Conservation (phyloP, 1,140 invertebrate species). For the Trachelipus rathkii region DNA sequence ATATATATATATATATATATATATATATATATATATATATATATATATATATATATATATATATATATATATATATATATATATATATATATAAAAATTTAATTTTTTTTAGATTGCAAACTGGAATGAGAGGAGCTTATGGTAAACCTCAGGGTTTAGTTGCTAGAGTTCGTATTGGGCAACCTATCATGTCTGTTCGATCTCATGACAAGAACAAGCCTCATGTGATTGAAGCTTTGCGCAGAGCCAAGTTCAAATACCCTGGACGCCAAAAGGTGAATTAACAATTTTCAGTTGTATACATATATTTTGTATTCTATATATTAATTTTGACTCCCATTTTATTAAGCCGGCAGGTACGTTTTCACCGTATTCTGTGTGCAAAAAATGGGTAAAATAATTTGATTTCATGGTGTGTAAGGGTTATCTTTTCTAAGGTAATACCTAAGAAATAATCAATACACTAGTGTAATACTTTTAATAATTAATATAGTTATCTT, state of each 20-base stretch:
- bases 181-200: conserved; percentile 96
- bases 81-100: conserved; percentile 18
- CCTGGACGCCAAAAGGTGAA: conserved; percentile 93
- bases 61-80: conserved; percentile 18
- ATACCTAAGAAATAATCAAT: background rate
- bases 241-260: conserved; percentile 99
- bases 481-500: background rate
- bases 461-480: background rate
- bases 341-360: background rate
- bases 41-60: conserved; percentile 19
- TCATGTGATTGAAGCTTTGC: conserved; percentile 85
- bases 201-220: conserved; percentile 92
- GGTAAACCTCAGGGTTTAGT: conserved; percentile 99
- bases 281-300: background rate
- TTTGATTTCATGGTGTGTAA: background rate
- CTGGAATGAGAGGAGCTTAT: conserved; percentile 99
- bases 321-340: background rate
- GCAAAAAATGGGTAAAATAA: conserved; percentile 7
- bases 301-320: background rate
- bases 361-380: background rate
- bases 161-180: conserved; percentile 93
- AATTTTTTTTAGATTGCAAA: conserved; percentile 77
- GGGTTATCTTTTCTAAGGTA: background rate
- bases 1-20: conserved; percentile 13
- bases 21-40: conserved; percentile 14